Conservation (phyloP, 2,113 vertebrate genomes). For the Catharus fuscescens region DNA sequence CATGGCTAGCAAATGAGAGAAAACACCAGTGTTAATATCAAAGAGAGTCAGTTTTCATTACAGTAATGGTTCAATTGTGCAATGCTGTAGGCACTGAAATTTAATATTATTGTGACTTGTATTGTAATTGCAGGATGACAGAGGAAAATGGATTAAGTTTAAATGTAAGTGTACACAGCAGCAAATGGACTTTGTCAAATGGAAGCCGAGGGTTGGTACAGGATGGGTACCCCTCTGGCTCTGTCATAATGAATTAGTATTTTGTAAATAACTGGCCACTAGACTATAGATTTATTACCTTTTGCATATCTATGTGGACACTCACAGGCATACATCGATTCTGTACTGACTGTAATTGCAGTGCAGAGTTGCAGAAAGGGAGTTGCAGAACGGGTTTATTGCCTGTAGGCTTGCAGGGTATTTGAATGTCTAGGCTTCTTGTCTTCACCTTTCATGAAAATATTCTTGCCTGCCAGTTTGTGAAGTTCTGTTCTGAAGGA, state of each 20-base stretch:
- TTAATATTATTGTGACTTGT: conserved; percentile 77
- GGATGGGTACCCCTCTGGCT: neutral
- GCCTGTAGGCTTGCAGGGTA: conserved; percentile 28
- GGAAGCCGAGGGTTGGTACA: conserved; percentile 5
- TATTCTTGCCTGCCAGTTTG: conserved; percentile 47
- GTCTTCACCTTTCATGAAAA: conserved; percentile 71
- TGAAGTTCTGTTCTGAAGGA: conserved; percentile 53
- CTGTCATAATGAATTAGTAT: conserved; percentile 58
- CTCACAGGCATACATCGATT: neutral
- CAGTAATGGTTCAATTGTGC: conserved; percentile 70
- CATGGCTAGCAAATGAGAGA: conserved; percentile 69
- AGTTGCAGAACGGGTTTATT: conserved; percentile 69
- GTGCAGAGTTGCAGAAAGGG: conserved; percentile 32
- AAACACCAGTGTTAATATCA: conserved; percentile 72
- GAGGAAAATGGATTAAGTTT: conserved; percentile 71
- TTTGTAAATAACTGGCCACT: conserved; percentile 60
- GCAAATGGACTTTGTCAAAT: conserved; percentile 46
- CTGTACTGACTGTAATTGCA: conserved; percentile 27
- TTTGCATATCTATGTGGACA: conserved; percentile 2
- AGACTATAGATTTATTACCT: conserved; percentile 23
- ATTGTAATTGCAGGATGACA: conserved; percentile 74
- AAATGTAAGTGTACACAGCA: conserved; percentile 46
- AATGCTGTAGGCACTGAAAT: conserved; percentile 72
- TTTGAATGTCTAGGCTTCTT: conserved; percentile 69
- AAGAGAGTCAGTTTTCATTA: conserved; percentile 75